These are phyloP conservation scores for Epinephelus cyanopodus DNA, from an alignment of 2,113 vertebrate genomes.

Conservation along the genomic window DNA sequence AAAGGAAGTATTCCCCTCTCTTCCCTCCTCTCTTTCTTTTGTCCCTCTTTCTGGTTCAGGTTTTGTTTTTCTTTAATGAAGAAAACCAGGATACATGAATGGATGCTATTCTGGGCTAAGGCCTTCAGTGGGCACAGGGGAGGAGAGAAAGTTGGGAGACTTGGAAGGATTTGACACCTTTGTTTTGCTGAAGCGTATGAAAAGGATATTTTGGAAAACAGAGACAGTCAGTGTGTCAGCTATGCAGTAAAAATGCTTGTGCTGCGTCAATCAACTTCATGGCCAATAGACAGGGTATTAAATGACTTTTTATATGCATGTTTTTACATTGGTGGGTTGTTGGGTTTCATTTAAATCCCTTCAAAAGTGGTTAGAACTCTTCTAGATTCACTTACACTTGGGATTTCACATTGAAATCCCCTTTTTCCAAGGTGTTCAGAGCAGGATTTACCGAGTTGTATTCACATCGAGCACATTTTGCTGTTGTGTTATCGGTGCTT, in stretches of 20 bases:
- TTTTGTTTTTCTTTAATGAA: constrained; percentile 64
- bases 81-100: constrained; percentile 57
- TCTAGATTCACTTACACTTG: constrained; percentile 6
- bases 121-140: constrained; percentile 31
- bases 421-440: neutral
- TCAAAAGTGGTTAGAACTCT: neutral
- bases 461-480: neutral
- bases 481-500: constrained; percentile 25
- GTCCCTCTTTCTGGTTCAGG: constrained; percentile 33
- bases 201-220: constrained; percentile 16
- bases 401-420: constrained; percentile 5
- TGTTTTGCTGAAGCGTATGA: constrained; percentile 28
- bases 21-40: constrained; percentile 28
- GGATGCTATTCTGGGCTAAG: constrained; percentile 65
- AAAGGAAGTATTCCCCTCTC: constrained; percentile 50
- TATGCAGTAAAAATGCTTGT: constrained; percentile 19
- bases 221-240: constrained; percentile 27
- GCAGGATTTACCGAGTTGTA: constrained; percentile 12
- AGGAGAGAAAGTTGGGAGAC: constrained; percentile 37
- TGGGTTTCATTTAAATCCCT: constrained; percentile 12
- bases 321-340: constrained; percentile 5
- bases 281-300: constrained; percentile 20
- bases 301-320: constrained; percentile 43
- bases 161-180: constrained; percentile 40
- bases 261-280: constrained; percentile 30